These are phyloP conservation scores for Diarsia dahlii DNA, from an alignment of 2,888 invertebrate genomes.

Conservation along the genomic window DNA sequence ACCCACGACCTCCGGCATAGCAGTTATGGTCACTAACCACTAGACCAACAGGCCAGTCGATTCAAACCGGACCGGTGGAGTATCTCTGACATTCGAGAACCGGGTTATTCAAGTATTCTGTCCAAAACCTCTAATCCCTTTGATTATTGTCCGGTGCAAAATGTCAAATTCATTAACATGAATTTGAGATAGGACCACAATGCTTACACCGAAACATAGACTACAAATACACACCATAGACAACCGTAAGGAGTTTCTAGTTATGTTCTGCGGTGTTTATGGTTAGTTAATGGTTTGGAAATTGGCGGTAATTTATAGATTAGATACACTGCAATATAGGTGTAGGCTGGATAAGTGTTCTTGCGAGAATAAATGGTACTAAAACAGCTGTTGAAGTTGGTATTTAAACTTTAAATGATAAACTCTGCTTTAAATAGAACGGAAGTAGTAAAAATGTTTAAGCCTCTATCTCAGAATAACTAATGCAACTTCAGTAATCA, in stretches of 20 bases:
- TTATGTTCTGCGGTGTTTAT: slow-evolving; percentile 30
- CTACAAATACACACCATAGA: slow-evolving; percentile 9
- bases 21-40: no score
- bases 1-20: no score
- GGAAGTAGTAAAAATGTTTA: slow-evolving; percentile 8
- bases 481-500: not conserved
- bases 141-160: slow-evolving; percentile 1
- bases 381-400: slow-evolving; percentile 7
- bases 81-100: slow-evolving; percentile 9
- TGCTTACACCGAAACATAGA: slow-evolving; percentile 23
- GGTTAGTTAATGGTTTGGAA: slow-evolving; percentile 30
- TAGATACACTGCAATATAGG: not conserved
- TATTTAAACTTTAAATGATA: slow-evolving; percentile 19
- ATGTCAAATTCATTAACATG: slow-evolving; percentile 22
- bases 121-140: slow-evolving; percentile 5
- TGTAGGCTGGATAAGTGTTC: slow-evolving; percentile 11
- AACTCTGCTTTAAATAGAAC: not conserved
- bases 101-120: not conserved
- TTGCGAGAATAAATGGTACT: not conserved
- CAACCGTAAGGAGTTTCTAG: slow-evolving; percentile 25
- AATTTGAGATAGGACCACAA: slow-evolving; percentile 20
- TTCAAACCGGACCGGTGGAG: not conserved
- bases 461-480: not conserved
- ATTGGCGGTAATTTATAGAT: slow-evolving; percentile 20
- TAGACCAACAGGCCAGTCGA: no score